Evolutionary conservation across 2,797 vertebrate species (phyloP).

Genomic region (Aselliscus stoliczkanus): DNA sequence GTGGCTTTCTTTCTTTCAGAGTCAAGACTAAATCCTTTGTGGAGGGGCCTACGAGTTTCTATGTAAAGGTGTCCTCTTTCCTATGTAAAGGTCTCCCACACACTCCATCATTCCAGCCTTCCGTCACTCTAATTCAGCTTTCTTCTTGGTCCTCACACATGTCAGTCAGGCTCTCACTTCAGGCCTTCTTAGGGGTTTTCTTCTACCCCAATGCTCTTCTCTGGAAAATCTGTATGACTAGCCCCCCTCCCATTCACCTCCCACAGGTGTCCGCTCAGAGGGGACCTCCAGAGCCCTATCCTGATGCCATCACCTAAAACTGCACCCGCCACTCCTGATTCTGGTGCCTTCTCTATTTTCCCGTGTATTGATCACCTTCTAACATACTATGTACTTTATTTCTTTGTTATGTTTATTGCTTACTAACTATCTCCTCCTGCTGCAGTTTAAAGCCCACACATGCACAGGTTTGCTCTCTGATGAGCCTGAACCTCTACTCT

Average conservation of each 20-base stretch:
- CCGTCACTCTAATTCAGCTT: not conserved
- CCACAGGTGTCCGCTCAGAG: not conserved
- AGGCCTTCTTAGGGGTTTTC: not conserved
- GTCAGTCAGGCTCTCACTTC: not conserved
- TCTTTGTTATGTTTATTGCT: not conserved
- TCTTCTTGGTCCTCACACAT: not conserved
- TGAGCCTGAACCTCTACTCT: not conserved
- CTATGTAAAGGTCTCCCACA: too few species aligned
- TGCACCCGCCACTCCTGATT: not conserved
- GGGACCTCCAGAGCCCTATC: rapidly evolving
- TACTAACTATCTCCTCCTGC: not conserved
- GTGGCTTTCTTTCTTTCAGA: not conserved
- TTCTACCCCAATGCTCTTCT: not conserved
- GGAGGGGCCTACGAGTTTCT: not conserved
- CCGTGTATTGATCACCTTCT: not conserved
- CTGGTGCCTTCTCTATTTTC: not conserved
- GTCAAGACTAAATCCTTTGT: not conserved
- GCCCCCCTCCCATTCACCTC: not conserved
- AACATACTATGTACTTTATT: not conserved
- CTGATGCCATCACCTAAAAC: not conserved
- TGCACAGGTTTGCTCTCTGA: not conserved
- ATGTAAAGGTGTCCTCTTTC: not conserved
- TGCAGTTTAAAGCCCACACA: not conserved
- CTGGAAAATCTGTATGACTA: not conserved
- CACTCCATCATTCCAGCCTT: not conserved